Conservation (phyloP, 2,797 vertebrate genomes). For the Peromyscus aztecus region DNA sequence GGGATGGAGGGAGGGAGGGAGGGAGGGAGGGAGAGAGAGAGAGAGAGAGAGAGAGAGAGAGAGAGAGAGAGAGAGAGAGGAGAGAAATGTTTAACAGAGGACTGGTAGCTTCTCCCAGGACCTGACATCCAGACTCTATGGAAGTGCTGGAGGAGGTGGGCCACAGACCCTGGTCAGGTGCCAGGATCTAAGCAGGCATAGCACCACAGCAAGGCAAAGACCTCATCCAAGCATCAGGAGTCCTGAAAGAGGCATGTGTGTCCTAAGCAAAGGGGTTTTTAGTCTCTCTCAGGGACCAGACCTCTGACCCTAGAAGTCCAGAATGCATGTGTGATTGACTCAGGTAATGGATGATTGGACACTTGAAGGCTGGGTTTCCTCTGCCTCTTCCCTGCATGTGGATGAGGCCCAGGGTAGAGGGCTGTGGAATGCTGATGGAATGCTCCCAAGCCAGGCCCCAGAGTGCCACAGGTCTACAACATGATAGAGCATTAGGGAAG, state of each 20-base stretch:
- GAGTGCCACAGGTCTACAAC: background rate
- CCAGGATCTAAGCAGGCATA: background rate
- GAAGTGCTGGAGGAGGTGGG: rapidly evolving
- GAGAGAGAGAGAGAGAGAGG: background rate
- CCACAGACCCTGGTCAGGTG: background rate
- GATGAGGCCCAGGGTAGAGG: background rate
- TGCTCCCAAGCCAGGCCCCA: background rate
- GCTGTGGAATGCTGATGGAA: background rate
- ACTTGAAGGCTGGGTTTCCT: background rate
- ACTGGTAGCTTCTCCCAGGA: background rate
- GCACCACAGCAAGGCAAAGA: background rate
- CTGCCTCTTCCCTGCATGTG: background rate
- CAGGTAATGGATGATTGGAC: background rate
- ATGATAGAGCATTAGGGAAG: background rate
- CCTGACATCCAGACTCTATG: background rate
- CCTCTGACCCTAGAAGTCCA: background rate
- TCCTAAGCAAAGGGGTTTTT: background rate
- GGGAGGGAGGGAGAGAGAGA: too few relatives aligned
- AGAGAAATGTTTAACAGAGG: background rate
- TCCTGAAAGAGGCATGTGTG: background rate
- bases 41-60: too few relatives aligned
- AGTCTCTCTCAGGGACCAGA: background rate
- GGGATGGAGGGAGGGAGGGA: background rate
- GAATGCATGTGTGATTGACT: too few relatives aligned
- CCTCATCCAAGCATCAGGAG: background rate